phyloP scores from a whole-genome alignment of 2,113 vertebrate species.

The Coptodon bakossiorum region DNA sequence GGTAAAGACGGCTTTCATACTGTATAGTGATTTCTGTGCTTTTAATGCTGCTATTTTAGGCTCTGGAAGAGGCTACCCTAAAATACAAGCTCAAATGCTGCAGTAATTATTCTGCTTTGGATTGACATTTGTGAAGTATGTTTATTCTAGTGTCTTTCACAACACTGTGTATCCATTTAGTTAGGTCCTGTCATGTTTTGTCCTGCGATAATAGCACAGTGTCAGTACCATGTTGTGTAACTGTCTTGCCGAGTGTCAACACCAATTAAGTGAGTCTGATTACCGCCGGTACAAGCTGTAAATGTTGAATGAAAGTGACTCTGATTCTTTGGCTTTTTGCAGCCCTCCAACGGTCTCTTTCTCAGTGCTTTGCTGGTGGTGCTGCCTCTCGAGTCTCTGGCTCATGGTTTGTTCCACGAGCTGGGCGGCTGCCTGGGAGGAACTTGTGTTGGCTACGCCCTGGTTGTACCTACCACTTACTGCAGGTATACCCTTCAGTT shows the following conservation, averaged over 20 bases:
- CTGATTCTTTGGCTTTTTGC: constrained; percentile 5
- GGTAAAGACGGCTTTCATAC: background rate
- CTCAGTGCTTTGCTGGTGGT: constrained; percentile 89
- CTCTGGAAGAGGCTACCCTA: background rate
- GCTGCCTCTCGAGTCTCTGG: constrained; percentile 90
- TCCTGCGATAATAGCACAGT: constrained; percentile 13
- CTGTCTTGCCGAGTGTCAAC: constrained; percentile 27
- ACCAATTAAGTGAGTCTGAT: constrained; percentile 27
- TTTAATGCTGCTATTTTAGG: background rate
- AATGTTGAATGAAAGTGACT: constrained; percentile 30
- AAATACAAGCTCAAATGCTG: background rate
- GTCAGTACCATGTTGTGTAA: background rate
- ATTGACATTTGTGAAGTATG: background rate
- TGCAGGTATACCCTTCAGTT: constrained; percentile 78
- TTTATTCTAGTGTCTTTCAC: background rate
- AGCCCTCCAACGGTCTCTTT: constrained; percentile 86
- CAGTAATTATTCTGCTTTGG: background rate
- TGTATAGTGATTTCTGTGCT: background rate
- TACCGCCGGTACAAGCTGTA: background rate
- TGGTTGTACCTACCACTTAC: constrained; percentile 91
- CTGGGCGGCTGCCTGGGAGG: constrained; percentile 91
- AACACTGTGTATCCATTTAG: background rate
- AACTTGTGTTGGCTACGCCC: constrained; percentile 90
- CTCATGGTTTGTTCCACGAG: constrained; percentile 89
- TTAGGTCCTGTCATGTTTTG: constrained; percentile 30